Conservation (phyloP, 2,797 vertebrate species). For the Vultur gryphus region DNA sequence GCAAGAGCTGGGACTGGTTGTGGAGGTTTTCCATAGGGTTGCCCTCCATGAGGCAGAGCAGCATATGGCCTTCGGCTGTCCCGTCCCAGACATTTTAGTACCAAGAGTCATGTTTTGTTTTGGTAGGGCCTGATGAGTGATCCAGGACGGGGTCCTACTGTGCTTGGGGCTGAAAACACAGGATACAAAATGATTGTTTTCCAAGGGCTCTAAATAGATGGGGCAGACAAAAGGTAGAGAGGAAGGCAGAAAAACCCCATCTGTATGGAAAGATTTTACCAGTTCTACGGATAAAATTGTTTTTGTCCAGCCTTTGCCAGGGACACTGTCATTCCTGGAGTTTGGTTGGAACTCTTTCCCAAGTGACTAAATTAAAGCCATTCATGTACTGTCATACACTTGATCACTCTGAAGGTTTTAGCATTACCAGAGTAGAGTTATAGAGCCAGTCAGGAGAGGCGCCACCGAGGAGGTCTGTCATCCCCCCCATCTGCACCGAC, state of each 20-base stretch:
- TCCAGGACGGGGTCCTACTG: background rate
- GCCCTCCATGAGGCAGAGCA: background rate
- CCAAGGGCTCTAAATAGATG: background rate
- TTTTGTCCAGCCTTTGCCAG: background rate
- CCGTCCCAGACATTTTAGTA: background rate
- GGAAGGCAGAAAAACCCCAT: background rate
- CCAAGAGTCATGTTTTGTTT: background rate
- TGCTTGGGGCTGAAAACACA: background rate
- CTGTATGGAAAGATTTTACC: background rate
- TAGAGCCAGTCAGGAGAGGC: background rate
- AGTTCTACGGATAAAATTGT: background rate
- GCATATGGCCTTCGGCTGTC: background rate
- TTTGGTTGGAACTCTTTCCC: background rate
- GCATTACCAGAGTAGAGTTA: accelerated
- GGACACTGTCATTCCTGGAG: background rate
- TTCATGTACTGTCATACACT: background rate
- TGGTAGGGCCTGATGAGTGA: background rate
- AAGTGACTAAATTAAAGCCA: background rate
- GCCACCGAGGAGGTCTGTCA: background rate
- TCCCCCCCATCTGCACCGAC: background rate
- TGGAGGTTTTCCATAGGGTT: background rate
- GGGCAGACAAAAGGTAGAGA: background rate
- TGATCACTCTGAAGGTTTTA: background rate
- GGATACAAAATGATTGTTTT: background rate
- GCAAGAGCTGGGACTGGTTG: background rate